Evolutionary conservation across 2,888 invertebrate species (phyloP), one percentile per base, ranked within the genome.

Genomic region (Himalopsyche japonica): DNA sequence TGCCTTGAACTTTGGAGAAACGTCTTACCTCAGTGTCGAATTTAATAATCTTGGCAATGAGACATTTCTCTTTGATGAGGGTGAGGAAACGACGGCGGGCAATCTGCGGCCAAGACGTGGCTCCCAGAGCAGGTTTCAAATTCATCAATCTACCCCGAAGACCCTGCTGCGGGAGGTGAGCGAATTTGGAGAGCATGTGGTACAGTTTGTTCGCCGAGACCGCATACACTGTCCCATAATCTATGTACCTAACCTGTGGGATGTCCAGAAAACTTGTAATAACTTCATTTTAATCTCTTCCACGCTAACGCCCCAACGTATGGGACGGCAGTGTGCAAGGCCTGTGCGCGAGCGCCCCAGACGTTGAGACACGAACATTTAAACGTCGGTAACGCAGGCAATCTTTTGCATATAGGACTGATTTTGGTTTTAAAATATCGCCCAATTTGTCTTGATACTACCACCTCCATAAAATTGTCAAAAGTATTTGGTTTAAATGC

Each of bases 161-260:
- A 0, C 83, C 86, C 80, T 86, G 87, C 30, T 27, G 32, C 7
- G 86, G 81, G 37, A 87, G 77, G 12, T 78, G 18, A 24, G 34
- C 37, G 57, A 83, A 86, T 3, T 86, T 57, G 20, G 77, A 79
- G 18, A 30, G 81, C 48, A 87, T 70, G 49, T 83, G 76, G 18
- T 76, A 79, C 18, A 87, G 20, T 1, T 81, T 37, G 27, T 27
- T 77, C n/a, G 32, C 57, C 0, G 30, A 24, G 3, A 85, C 79
- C 8, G 82, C 32, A 4, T n/a, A 47, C 12, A 87, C 82, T 0
- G 87, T 86, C 3, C 87, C 87, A 37, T 85, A 87, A 43, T 87
- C 87, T n/a, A 86, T 15, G 57, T 84, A 86, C 2, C 77, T 64
- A 12, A 87, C 83, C 87, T 86, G 81, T 37, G 1, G 6, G 7